Base-by-base conservation (phyloP, 2,113 vertebrate genomes). In the Megalops atlanticus region DNA sequence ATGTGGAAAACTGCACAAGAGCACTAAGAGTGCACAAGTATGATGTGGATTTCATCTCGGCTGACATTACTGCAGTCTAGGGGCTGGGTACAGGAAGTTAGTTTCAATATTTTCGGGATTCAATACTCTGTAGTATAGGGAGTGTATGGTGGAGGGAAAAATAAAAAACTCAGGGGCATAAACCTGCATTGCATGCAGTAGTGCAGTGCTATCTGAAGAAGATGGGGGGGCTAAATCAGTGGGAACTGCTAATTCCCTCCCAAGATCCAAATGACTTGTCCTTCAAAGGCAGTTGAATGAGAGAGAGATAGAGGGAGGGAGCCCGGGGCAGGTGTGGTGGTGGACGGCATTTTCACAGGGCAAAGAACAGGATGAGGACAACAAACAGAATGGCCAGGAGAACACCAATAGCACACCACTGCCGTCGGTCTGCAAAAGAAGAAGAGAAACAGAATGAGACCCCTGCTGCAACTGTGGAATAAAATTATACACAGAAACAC, bases 361-460 rank as follows among this genome's bases (percentile, higher is more conserved):
- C 87, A 14, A 97, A 88, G 87, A 98, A 94, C 84, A 99, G 95
- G 86, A 97, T 88, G 87, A 98, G 89, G 90, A 99, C 91, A 5
- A 98, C 94, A 79, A 98, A 83, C 81, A 99, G 94, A 89, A 99
- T 91, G 15, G 85, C 76, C 0, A 99, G 94, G 84, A 99, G 92
- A 84, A 98, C 0, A 0, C 95, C 94, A 6, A 99, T 99, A 43
- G 97, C 98, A 76, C 98, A 99, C 98, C 98, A 99, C 92, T 99
- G 98, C 71, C 97, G 95, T 24, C 96, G 95, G 89, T 99, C 98
- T 99, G 92, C n/a, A 90, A 49, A n/a, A 73, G 16, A 14, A 79
- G 77, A 92, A 80, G 83, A 12, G 0, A 2, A 38, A 0, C 64
- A 24, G 3, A 3, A 1, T 35, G 41, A 31, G n/a, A 39, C 35